Conservation (phyloP, 2,888 invertebrate species). For the Siphonodentalium dalli region DNA sequence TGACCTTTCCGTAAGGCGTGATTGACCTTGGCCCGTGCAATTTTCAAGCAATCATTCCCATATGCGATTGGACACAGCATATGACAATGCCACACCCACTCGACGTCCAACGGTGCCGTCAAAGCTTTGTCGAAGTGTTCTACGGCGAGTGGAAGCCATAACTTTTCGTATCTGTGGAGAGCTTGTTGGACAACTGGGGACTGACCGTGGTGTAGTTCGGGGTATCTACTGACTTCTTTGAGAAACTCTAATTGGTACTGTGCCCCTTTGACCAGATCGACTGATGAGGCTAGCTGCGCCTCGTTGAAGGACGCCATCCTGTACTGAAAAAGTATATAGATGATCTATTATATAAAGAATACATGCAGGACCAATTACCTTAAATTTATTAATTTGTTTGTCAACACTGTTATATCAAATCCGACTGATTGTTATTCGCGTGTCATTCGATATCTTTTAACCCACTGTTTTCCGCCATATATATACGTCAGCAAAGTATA, state of each 20-base stretch:
- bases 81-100: constrained; percentile 68
- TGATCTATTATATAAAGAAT: too few species aligned
- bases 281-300: too few species aligned
- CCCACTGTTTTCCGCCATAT: too few species aligned
- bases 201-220: constrained; percentile 52
- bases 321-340: too few species aligned
- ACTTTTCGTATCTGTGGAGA: constrained; percentile 66
- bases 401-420: too few species aligned
- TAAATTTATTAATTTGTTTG: too few species aligned
- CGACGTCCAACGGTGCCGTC: constrained; percentile 67
- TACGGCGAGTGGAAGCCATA: constrained; percentile 67
- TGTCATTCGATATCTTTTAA: too few species aligned
- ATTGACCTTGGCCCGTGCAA: constrained; percentile 60
- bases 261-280: constrained; percentile 33
- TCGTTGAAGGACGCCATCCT: too few species aligned
- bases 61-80: constrained; percentile 61
- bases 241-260: constrained; percentile 49
- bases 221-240: constrained; percentile 40
- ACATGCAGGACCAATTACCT: too few species aligned
- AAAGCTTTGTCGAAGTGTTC: constrained; percentile 52
- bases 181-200: constrained; percentile 64
- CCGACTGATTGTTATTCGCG: too few species aligned
- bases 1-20: constrained; percentile 64
- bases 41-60: constrained; percentile 48
- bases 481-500: too few species aligned